Percentiles rank a stretch among this genome's conserved stretches.
These are phyloP conservation scores for Drosophila rubida DNA, from an alignment of 2,888 invertebrate species.

Conservation along the genomic window DNA sequence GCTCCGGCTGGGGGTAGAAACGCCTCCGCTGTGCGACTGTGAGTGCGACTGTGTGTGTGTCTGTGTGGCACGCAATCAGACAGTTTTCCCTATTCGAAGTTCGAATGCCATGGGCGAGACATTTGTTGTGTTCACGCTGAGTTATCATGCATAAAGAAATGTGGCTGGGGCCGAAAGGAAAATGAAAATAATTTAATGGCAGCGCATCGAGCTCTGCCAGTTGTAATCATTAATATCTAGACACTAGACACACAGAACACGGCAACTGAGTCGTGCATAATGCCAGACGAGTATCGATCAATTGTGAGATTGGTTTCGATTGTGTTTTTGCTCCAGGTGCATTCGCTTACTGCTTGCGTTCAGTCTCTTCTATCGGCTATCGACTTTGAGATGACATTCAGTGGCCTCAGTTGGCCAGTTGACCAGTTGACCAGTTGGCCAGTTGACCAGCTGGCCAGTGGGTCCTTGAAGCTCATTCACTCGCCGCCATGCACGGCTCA, in stretches of 20 bases:
- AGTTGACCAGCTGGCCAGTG: slow-evolving; percentile 10
- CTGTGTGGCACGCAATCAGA: slow-evolving; percentile 49
- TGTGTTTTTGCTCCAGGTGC: slow-evolving; percentile 39
- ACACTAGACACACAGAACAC: slow-evolving; percentile 1
- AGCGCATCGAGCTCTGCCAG: slow-evolving; percentile 55
- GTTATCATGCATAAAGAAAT: slow-evolving; percentile 69
- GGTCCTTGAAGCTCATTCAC: slow-evolving; percentile 59
- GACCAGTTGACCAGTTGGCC: slow-evolving; percentile 11
- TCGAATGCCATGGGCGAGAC: slow-evolving; percentile 26
- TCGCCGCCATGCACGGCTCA: slow-evolving; percentile 61
- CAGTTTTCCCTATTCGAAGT: slow-evolving; percentile 21
- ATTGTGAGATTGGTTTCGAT: slow-evolving; percentile 37
- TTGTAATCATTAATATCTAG: slow-evolving; percentile 82
- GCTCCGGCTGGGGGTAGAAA: slow-evolving; percentile 36
- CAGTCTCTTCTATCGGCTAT: neutral
- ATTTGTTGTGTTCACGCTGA: slow-evolving; percentile 63
- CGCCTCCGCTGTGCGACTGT: slow-evolving; percentile 57
- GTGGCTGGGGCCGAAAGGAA: slow-evolving; percentile 52
- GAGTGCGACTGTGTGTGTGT: slow-evolving; percentile 2
- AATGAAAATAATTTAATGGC: slow-evolving; percentile 72
- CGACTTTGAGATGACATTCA: slow-evolving; percentile 17
- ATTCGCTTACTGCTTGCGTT: slow-evolving; percentile 27
- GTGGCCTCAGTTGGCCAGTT: slow-evolving; percentile 1
- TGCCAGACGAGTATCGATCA: slow-evolving; percentile 44
- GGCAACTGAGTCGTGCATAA: slow-evolving; percentile 35